Conservation (phyloP, 2,888 invertebrate genomes). For the Nasonia oneida region DNA sequence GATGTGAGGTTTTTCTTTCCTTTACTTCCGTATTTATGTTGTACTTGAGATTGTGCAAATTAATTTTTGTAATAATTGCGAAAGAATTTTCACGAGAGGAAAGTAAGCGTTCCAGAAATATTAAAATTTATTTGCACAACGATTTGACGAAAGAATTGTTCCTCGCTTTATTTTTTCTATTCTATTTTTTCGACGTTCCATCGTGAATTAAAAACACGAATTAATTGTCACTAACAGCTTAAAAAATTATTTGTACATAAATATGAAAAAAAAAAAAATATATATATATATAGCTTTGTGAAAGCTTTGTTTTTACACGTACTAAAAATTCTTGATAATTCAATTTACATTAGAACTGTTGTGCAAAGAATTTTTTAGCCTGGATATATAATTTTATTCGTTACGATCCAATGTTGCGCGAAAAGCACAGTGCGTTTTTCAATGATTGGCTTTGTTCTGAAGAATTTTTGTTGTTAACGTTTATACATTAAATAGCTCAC, state of each 20-base stretch:
- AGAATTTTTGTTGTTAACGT: constrained; percentile 40
- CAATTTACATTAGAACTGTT: constrained; percentile 15
- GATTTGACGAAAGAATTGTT: neutral
- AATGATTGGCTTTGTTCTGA: constrained; percentile 24
- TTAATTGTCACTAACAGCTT: neutral
- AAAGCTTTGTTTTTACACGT: constrained; percentile 44
- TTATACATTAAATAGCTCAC: constrained; percentile 15
- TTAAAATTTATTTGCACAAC: constrained; percentile 8
- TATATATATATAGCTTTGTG: constrained; percentile 20
- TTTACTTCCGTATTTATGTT: neutral
- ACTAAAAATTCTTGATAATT: constrained; percentile 46
- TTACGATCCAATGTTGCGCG: constrained; percentile 15
- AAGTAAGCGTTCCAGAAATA: neutral
- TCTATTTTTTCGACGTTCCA: neutral
- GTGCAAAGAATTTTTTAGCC: constrained; percentile 28
- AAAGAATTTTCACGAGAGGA: constrained; percentile 1
- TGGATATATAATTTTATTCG: constrained; percentile 37
- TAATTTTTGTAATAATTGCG: neutral
- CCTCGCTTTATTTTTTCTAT: neutral
- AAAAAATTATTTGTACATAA: constrained; percentile 29
- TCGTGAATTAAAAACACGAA: neutral
- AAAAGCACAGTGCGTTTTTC: constrained; percentile 36
- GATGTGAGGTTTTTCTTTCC: neutral
- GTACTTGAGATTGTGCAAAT: neutral
- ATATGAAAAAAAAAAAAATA: neutral